Evolutionary conservation across 2,888 invertebrate genomes (phyloP).

Genomic region (Acholoe squamosa): DNA sequence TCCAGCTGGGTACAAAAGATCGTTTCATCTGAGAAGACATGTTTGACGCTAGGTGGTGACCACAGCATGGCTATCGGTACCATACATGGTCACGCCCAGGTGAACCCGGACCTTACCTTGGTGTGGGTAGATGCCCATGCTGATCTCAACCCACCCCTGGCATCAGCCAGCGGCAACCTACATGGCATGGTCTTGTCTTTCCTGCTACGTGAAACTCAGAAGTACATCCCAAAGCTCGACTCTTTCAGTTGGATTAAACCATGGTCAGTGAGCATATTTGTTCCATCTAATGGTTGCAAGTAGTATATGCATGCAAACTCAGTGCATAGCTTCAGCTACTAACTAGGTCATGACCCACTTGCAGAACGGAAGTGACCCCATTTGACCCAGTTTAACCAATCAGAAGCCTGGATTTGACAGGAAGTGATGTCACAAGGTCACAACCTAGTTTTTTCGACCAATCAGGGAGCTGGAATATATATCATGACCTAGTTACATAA

Average conservation of each 20-base stretch:
- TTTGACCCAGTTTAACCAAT: too few species aligned
- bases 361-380: too few species aligned
- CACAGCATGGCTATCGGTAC: conserved; percentile 92
- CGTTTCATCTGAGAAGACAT: conserved; percentile 73
- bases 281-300: too few species aligned
- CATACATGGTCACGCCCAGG: conserved; percentile 76
- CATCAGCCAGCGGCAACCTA: conserved; percentile 91
- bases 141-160: conserved; percentile 94
- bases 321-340: too few species aligned
- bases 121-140: conserved; percentile 90
- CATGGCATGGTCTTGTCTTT: conserved; percentile 92
- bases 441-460: too few species aligned
- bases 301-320: too few species aligned
- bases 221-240: conserved; percentile 89
- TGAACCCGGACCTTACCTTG: conserved; percentile 73
- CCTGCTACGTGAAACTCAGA: conserved; percentile 88
- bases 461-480: too few species aligned
- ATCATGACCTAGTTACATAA: too few species aligned
- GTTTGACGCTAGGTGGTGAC: conserved; percentile 93
- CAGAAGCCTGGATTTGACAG: too few species aligned
- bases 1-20: conserved; percentile 75
- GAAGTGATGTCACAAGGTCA: too few species aligned
- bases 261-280: too few species aligned
- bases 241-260: conserved; percentile 92
- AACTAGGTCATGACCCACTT: too few species aligned